Conservation (phyloP, 53 echinoderm and acorn worm species). For the Luidia sarsii region DNA sequence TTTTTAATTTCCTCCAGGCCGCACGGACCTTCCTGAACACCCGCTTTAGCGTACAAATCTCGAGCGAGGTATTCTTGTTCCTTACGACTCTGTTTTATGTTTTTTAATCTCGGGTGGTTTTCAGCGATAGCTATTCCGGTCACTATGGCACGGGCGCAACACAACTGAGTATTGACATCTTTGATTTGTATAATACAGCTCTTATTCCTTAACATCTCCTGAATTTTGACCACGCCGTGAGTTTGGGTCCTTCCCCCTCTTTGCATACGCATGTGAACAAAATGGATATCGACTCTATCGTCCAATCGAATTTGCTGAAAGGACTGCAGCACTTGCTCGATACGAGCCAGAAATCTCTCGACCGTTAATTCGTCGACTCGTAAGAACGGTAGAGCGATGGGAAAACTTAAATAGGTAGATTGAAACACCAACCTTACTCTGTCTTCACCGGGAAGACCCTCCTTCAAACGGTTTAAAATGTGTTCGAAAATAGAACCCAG, state of each 20-base stretch:
- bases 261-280: conserved; percentile 17
- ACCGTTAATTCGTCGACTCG: conserved; percentile 14
- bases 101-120: conserved; percentile 33
- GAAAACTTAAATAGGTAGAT: not conserved
- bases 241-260: conserved; percentile 19
- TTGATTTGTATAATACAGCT: conserved; percentile 35
- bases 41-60: conserved; percentile 42
- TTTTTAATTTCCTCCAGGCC: conserved; percentile 53
- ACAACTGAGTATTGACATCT: conserved; percentile 38
- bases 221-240: conserved; percentile 13
- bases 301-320: conserved; percentile 11
- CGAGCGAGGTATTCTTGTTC: conserved; percentile 32
- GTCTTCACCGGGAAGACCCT: conserved; percentile 4
- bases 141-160: conserved; percentile 66
- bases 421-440: conserved; percentile 38
- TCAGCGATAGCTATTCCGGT: conserved; percentile 60
- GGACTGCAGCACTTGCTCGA: conserved; percentile 16
- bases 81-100: conserved; percentile 9
- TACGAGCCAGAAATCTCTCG: conserved; percentile 26
- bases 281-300: conserved; percentile 18
- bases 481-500: conserved; percentile 9
- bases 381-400: conserved; percentile 3
- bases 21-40: conserved; percentile 47
- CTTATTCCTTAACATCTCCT: conserved; percentile 19
- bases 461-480: not conserved